Conservation (phyloP, 2,797 vertebrate species). For the Emys orbicularis region DNA sequence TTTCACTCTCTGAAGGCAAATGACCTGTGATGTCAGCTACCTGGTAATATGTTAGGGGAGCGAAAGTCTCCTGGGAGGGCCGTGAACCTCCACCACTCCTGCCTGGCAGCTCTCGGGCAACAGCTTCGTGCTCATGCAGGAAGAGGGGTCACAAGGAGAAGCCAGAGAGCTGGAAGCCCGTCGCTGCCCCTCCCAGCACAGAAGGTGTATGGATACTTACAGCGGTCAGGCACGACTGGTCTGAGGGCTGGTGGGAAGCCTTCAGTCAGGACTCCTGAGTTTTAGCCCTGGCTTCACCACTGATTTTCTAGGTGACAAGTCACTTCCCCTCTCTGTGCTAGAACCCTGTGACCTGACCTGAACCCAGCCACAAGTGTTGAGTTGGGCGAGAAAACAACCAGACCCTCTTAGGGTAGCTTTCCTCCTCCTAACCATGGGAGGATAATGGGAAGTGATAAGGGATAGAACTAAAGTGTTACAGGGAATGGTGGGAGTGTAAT, state of each 20-base stretch:
- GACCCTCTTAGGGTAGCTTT: not conserved
- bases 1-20: not conserved
- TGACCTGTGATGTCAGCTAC: not conserved
- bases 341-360: not conserved
- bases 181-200: not conserved
- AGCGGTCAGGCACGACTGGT: rapidly evolving
- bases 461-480: too few species aligned
- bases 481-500: too few species aligned
- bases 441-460: too few species aligned
- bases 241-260: too few species aligned
- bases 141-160: not conserved
- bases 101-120: not conserved
- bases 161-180: not conserved
- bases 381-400: not conserved
- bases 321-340: not conserved
- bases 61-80: rapidly evolving
- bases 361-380: not conserved
- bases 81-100: not conserved
- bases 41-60: not conserved
- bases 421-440: not conserved
- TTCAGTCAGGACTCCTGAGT: not conserved
- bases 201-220: not conserved
- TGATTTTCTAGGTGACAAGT: not conserved
- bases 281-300: not conserved
- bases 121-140: not conserved